These are phyloP conservation scores for Athalia cordata DNA, from an alignment of 2,888 invertebrate genomes.

Conservation along the genomic window DNA sequence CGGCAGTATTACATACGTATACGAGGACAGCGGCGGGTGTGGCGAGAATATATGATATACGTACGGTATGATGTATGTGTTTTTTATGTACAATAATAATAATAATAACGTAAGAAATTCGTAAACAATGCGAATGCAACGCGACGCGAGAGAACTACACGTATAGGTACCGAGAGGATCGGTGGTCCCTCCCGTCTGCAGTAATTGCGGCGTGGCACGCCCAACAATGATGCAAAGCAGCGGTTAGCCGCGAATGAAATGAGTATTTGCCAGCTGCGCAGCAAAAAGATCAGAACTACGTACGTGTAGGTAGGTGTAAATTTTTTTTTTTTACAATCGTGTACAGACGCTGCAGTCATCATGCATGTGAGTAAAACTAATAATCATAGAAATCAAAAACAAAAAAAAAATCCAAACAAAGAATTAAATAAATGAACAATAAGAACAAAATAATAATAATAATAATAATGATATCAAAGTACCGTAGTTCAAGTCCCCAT, in stretches of 20 bases:
- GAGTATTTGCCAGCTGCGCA: constrained; percentile 42
- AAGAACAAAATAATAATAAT: too few species aligned
- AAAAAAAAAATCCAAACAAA: too few species aligned
- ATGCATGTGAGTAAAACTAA: not conserved
- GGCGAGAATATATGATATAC: not conserved
- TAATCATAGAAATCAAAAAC: too few species aligned
- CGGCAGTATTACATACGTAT: too few species aligned
- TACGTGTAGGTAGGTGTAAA: constrained; percentile 27
- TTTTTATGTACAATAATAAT: not conserved
- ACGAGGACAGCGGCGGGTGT: too few species aligned
- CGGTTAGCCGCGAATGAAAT: constrained; percentile 45
- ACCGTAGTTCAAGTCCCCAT: too few species aligned
- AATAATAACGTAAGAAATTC: not conserved
- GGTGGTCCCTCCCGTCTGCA: constrained; percentile 8
- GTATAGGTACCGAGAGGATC: constrained; percentile 2
- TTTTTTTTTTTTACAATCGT: not conserved
- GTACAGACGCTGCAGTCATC: too few species aligned
- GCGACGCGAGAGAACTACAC: not conserved
- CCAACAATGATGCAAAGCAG: constrained; percentile 44
- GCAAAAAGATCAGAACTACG: constrained; percentile 4
- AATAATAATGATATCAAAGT: too few species aligned
- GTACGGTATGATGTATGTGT: constrained; percentile 19
- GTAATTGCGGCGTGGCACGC: constrained; percentile 40
- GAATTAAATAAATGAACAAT: too few species aligned
- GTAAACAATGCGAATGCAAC: constrained; percentile 35